These are phyloP conservation scores for Furcifer pardalis DNA, from an alignment of 2,797 vertebrate species.

Conservation along the genomic window DNA sequence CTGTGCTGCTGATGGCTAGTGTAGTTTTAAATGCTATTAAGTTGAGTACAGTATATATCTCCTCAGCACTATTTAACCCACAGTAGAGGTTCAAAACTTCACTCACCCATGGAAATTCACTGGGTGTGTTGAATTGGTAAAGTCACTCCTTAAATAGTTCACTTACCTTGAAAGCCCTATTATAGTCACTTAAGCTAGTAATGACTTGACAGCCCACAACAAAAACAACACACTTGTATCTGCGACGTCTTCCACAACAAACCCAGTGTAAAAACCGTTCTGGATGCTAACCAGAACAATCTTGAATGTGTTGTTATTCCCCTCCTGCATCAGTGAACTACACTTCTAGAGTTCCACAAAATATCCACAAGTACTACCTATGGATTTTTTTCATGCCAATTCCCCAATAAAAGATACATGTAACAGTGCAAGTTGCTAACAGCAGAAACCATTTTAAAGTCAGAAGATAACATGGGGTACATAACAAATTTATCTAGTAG, in stretches of 20 bases:
- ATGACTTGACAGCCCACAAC: too few relatives aligned
- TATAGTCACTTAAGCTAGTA: too few relatives aligned
- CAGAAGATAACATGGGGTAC: neutral
- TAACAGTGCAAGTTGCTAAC: neutral
- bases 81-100: neutral
- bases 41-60: too few relatives aligned
- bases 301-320: neutral
- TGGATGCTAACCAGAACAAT: neutral
- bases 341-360: neutral
- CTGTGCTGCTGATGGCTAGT: too few relatives aligned
- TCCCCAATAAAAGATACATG: neutral
- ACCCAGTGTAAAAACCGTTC: neutral
- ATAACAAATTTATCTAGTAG: neutral
- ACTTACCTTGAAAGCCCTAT: too few relatives aligned
- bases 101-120: too few relatives aligned
- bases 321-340: neutral
- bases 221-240: constrained; percentile 13
- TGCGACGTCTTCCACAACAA: neutral
- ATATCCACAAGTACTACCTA: neutral
- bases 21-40: too few relatives aligned
- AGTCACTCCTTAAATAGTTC: too few relatives aligned
- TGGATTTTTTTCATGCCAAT: neutral
- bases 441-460: neutral
- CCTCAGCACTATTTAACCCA: constrained; percentile 40
- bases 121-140: too few relatives aligned